Evolutionary conservation across 2,797 vertebrate genomes (phyloP).

Genomic region (Hirundo rustica): DNA sequence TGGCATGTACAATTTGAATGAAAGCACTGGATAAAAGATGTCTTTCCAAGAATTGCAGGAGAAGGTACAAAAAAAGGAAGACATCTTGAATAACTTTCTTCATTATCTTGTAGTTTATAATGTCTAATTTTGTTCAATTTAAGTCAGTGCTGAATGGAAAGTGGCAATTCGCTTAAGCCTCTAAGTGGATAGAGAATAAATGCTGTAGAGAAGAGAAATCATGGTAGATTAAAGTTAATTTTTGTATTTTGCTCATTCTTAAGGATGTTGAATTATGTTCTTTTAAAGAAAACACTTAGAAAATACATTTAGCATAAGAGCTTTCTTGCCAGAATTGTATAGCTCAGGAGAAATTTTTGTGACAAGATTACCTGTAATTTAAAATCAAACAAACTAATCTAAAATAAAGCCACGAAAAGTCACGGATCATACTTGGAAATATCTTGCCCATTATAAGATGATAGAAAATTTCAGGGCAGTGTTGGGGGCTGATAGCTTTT

Average conservation of each 20-base stretch:
- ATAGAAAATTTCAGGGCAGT: not conserved
- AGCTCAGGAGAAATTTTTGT: not conserved
- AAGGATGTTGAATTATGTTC: not conserved
- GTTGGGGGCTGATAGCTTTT: not conserved
- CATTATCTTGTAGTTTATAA: not conserved
- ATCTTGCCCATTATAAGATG: not conserved
- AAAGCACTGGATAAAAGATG: not conserved
- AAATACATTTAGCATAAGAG: not conserved
- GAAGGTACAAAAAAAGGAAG: not conserved
- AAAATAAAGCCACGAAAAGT: not conserved
- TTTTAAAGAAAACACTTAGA: not conserved
- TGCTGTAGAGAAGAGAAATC: constrained; percentile 18
- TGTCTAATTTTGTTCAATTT: not conserved
- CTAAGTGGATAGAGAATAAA: not conserved
- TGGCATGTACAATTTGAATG: not conserved
- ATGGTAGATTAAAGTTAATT: not conserved
- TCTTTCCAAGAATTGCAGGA: not conserved
- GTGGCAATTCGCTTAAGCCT: constrained; percentile 24
- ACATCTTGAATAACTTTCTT: constrained; percentile 51
- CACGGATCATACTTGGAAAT: not conserved
- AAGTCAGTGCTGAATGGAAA: not conserved
- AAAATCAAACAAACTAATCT: not conserved
- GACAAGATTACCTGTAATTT: not conserved
- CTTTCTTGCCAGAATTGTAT: not conserved
- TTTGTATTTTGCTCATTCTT: not conserved